Evolutionary conservation across 2,113 vertebrate species (phyloP).

Genomic region (Cheirogaleus medius): DNA sequence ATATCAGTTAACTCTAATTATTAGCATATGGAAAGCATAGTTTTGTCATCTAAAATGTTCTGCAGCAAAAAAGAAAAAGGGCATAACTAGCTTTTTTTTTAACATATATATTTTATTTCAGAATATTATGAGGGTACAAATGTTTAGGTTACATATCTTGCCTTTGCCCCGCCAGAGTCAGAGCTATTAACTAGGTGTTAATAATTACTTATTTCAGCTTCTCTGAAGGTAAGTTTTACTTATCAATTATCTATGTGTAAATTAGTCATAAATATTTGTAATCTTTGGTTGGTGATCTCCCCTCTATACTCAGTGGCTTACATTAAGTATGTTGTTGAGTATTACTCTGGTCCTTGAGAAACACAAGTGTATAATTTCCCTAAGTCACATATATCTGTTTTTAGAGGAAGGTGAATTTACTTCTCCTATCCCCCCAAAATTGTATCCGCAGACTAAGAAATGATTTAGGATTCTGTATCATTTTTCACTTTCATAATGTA

Average conservation of each 20-base stretch:
- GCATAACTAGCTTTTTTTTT: not conserved
- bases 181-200: not conserved
- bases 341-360: constrained; percentile 25
- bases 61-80: not conserved
- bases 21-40: not conserved
- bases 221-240: not conserved
- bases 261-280: constrained; percentile 45
- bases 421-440: not conserved
- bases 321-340: not conserved
- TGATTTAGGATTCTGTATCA: not conserved
- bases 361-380: constrained; percentile 2
- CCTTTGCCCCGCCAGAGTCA: too few species aligned
- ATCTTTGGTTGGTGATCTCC: not conserved
- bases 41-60: constrained; percentile 21
- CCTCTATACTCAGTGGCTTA: not conserved
- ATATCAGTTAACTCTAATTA: constrained; percentile 26
- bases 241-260: not conserved
- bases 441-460: not conserved
- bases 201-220: constrained; percentile 34
- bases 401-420: not conserved
- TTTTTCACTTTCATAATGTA: not conserved
- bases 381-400: not conserved
- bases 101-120: too few species aligned
- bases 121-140: too few species aligned
- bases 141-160: too few species aligned